Conservation (phyloP, 2,797 vertebrate genomes). For the Cryptoblepharus egeriae region DNA sequence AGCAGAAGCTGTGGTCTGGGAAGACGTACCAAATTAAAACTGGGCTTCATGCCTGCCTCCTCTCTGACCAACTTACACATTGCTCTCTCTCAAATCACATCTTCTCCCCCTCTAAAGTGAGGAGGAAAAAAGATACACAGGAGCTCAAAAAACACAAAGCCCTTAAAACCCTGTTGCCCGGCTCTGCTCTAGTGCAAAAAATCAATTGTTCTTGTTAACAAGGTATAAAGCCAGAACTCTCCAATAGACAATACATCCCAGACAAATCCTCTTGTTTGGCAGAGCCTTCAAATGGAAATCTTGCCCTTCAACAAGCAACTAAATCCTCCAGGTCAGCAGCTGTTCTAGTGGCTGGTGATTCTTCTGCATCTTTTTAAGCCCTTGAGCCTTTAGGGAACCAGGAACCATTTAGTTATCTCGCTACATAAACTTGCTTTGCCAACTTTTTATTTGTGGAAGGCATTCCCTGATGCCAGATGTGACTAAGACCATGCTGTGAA, state of each 20-base stretch:
- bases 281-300: neutral
- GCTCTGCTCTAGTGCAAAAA: slow-evolving; percentile 37
- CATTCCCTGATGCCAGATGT: too few relatives aligned
- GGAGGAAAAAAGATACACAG: neutral
- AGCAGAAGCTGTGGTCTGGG: neutral
- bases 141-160: slow-evolving; percentile 36
- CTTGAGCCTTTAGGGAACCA: too few relatives aligned
- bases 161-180: slow-evolving; percentile 18
- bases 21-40: neutral
- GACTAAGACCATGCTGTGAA: too few relatives aligned
- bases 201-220: slow-evolving; percentile 60
- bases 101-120: slow-evolving; percentile 19
- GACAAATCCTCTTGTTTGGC: slow-evolving; percentile 44
- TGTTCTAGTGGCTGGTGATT: too few relatives aligned
- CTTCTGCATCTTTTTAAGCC: too few relatives aligned
- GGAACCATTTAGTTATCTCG: too few relatives aligned
- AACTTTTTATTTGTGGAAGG: too few relatives aligned
- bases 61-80: neutral
- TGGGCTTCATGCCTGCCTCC: too few relatives aligned
- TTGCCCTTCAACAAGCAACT: neutral
- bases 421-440: too few relatives aligned
- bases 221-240: neutral
- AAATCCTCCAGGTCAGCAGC: neutral
- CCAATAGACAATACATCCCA: slow-evolving; percentile 15
- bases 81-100: neutral